Base-by-base conservation (phyloP, 2,113 vertebrate genomes). In the Leucopsar rothschildi region DNA sequence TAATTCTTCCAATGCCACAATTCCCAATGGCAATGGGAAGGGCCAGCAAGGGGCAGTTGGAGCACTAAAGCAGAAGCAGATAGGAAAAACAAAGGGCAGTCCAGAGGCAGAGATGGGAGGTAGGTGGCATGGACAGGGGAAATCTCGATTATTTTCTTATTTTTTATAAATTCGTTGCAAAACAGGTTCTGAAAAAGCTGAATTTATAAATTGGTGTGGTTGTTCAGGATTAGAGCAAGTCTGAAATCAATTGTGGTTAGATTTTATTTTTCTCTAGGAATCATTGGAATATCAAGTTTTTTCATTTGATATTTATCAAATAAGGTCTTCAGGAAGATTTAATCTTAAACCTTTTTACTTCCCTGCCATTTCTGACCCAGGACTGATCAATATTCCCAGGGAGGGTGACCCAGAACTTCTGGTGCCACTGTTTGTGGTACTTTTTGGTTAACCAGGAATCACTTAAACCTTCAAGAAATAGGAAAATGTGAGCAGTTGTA, bases 1-100 rank as follows among this genome's bases (percentile, higher is more conserved):
- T 85, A 96, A 52, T 27, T 68, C 92, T 72, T 94, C 95, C 79
- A 92, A 0, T 72, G 50, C 92, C 91, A 73, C 90, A 17, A 33
- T 92, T 76, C 97, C 97, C 86, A 98, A 97, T 40, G 97, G 95
- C 37, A 97, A 96, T 47, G 95, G 95, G 47, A 98, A 98, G 83
- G 97, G 96, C 45, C 97, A 95, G 84, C 93, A 92, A 86, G 93
- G 95, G 40, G 65, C 92, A 56, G 94, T 90, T 66, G 97, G 92
- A 55, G 90, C 96, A 12, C 85, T 94, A 60, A 98, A 98, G 69
- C 97, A 97, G 82, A 98, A 98, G 88, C 95, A 97, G 94, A 70
- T 92, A 76, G 97, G 96, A 88, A 98, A 98, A 96, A 66, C 95
- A 89, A 97, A 95, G 82, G 91, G 96, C 81, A 95, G 83, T 33